Evolutionary conservation across 2,797 vertebrate genomes (phyloP).

Genomic region (Characodon lateralis): DNA sequence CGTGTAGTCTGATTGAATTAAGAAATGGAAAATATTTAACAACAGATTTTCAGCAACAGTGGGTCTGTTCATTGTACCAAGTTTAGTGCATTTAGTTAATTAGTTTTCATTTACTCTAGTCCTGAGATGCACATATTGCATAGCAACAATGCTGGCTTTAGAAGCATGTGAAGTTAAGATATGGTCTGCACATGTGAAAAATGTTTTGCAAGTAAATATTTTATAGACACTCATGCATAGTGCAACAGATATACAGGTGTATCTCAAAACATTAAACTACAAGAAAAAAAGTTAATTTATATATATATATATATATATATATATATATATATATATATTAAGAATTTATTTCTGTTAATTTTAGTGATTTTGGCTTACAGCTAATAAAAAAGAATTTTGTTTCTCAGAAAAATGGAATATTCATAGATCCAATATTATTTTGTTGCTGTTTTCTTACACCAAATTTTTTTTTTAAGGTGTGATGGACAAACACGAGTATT

Average conservation of each 20-base stretch:
- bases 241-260: not conserved
- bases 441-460: too few relatives aligned
- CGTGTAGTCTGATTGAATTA: not conserved
- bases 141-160: slow-evolving; percentile 28
- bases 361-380: too few relatives aligned
- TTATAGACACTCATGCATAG: not conserved
- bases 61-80: slow-evolving; percentile 4
- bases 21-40: not conserved
- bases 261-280: too few relatives aligned
- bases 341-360: too few relatives aligned
- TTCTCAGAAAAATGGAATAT: too few relatives aligned
- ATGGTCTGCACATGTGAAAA: not conserved
- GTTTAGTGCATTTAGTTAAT: slow-evolving; percentile 10
- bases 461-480: too few relatives aligned
- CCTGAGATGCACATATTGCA: slow-evolving; percentile 30
- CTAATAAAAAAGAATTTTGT: too few relatives aligned
- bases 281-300: too few relatives aligned
- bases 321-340: too few relatives aligned
- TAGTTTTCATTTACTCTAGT: slow-evolving; percentile 12
- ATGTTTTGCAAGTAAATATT: not conserved
- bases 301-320: too few relatives aligned
- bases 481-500: too few relatives aligned
- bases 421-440: too few relatives aligned
- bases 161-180: slow-evolving; percentile 1
- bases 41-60: not conserved